Evolutionary conservation across 2,797 vertebrate genomes (phyloP), one percentile per base, ranked within the genome.

Genomic region (Sphaeramia orbicularis): DNA sequence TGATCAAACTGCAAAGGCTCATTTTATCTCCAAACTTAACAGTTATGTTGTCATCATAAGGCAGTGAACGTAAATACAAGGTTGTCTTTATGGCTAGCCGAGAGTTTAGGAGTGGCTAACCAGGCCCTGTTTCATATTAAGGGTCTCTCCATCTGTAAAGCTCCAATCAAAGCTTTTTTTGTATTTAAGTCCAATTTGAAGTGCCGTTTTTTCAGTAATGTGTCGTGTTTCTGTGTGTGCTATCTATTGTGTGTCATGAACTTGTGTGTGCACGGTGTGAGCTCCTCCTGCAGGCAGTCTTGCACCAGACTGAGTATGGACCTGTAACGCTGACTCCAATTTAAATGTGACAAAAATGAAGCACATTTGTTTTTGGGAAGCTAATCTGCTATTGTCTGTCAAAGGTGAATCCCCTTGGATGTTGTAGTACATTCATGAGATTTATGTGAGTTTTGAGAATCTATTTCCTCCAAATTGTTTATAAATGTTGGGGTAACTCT

Each of bases 251-350:
- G 18, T 59, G 44, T 38, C 16, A 41, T 6, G 18, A 45, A 24
- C 12, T 18, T 32, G 18, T 36, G 27, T 40, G 18, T 43, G 42
- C 43, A 18, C 41, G 5, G 27, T 55, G 40, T 52, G 65, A 30
- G 65, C 62, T 78, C 61, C 70, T 74, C 65, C 70, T 57, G 61
- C 56, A 53, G 53, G 30, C 65, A 43, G 4, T 44, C 30, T 3
- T 52, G 52, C 40, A 71, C 67, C 47, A 64, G 69, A 49, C n/a
- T 43, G 36, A 30, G 24, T 10, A 16, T 4, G 18, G 42, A 8
- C 32, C 49, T 35, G 32, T 10, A 35, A 35, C 18, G 35, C 24
- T n/a, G 0, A n/a, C 36, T 37, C 50, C 37, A 13, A 50, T 35
- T 32, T n/a, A 4, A 10, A 30, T 1, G 1, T 6, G 14, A 11